Base-by-base conservation (phyloP, 2,888 invertebrate species). In the Spatulosminthurus flaviceps region DNA sequence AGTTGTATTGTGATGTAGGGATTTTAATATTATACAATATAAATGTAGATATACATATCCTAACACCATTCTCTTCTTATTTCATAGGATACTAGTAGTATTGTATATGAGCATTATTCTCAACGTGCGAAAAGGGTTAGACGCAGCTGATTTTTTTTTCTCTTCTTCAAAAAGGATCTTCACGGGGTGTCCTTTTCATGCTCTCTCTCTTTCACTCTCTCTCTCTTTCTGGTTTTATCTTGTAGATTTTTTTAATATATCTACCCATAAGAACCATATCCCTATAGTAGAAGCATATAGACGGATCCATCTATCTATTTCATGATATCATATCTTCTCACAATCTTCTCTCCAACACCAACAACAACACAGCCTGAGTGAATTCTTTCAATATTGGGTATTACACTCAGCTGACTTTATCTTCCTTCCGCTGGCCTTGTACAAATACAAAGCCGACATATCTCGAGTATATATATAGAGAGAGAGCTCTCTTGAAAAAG, bases 41-140 rank as follows among this genome's bases (percentile, higher is more conserved):
- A 21, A 51, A 19, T 66, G 41, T 51, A 51, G 5, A 51, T n/a
- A 19, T 51, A 51, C 51, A 51, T 51, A 51, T 19, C 16, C 51
- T 19, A 51, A 16, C 51, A 51, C n/a, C 5, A 41, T 13, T 51
- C n/a, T 51, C 51, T n/a, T 2, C 51, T 51, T 19, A 11, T 16
- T 19, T 51, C n/a, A 5, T 51, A 41, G 51, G 26, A 19, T 51
- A 34, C 71, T 79, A n/a, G n/a, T n/a, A n/a, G n/a, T n/a, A n/a
- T n/a, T n/a, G n/a, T n/a, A n/a, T n/a, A 81, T 81, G 76, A 78
- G 79, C 79, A 79, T 81, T 81, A 81, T 81, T 81, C 73, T 64
- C 64, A 77, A 79, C 79, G 78, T 81, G 81, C 79, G 78, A 79
- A 77, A 81, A 80, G 80, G 80, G 80, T 80, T 80, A 80, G 73